Base-by-base conservation (phyloP, 2,113 vertebrate species). In the Nipponia nippon region DNA sequence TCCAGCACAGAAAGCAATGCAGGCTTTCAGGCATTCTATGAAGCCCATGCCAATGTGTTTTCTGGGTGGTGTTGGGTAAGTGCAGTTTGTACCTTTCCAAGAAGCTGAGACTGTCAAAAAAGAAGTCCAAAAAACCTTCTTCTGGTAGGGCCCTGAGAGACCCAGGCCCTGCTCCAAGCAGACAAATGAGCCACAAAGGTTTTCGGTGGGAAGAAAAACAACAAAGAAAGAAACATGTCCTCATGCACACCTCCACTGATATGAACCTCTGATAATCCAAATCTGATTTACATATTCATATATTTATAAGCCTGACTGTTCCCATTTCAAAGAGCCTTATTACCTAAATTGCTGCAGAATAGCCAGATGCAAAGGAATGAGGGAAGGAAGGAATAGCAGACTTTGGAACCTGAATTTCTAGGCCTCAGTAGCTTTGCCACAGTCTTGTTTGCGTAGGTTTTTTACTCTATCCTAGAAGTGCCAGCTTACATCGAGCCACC, bases 311-410 rank as follows among this genome's bases (percentile, higher is more conserved):
- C 46, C 94, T 93, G 80, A 52, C 76, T 87, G 95, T 91, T 96
- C 94, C 80, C 77, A 93, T 97, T 96, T 95, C 95, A 96, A 96
- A 97, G 92, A 92, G 52, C 53, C 91, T 95, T 81, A 93, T 95
- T 95, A 87, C 86, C 80, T 94, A 95, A 95, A 95, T 95, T 66
- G 71, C 95, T 59, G 27, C 72, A 95, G 80, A 97, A 96, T 75
- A 92, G 92, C 89, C 89, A 93, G 95, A 83, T 94, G 83, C 83
- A 87, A 93, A 87, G 66, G 87, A 92, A 96, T 29, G 73, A 95
- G 47, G 80, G 79, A 94, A 95, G 87, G 81, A 96, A 0, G 1
- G 73, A 95, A 95, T 42, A 95, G 84, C 77, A 95, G 87, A 93
- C 53, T 72, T 94, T 25, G 65, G 83, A 96, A 96, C 94, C 87